Percentiles rank a stretch among this genome's conserved stretches.
Conservation (phyloP, 2,888 invertebrate genomes). For the Agrochola lota region DNA sequence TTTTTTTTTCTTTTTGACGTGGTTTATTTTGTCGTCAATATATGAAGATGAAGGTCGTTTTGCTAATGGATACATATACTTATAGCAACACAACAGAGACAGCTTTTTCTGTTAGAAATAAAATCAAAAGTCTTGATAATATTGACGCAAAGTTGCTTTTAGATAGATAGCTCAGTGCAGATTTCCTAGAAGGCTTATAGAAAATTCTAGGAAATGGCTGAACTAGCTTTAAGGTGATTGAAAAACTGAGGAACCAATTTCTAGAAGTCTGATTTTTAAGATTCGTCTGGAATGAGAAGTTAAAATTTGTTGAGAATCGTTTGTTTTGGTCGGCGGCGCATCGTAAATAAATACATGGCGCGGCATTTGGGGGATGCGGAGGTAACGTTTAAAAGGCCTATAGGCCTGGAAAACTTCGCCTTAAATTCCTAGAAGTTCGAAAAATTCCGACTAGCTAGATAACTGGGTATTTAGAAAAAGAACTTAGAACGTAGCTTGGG, state of each 20-base stretch:
- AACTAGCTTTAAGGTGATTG: background rate
- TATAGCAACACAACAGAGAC: background rate
- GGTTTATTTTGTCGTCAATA: background rate
- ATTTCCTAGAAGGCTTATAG: background rate
- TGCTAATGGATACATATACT: background rate
- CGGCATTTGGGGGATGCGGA: no score
- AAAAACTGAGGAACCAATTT: background rate
- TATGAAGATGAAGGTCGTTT: background rate
- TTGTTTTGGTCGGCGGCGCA: no score
- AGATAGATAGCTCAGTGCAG: background rate
- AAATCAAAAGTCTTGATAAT: background rate
- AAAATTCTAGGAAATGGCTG: background rate
- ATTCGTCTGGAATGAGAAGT: background rate
- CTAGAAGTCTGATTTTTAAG: background rate
- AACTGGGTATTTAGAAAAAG: background rate
- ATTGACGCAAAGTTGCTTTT: background rate
- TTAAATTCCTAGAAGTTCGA: background rate
- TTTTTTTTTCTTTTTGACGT: background rate
- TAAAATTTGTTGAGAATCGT: background rate
- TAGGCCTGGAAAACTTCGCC: no score
- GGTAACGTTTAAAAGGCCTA: no score
- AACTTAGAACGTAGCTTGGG: background rate
- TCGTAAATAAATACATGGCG: no score
- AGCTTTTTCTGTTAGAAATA: background rate
- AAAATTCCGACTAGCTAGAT: background rate